These are phyloP conservation scores for Cheilosia vernalis DNA, from an alignment of 2,888 invertebrate species.

Conservation along the genomic window DNA sequence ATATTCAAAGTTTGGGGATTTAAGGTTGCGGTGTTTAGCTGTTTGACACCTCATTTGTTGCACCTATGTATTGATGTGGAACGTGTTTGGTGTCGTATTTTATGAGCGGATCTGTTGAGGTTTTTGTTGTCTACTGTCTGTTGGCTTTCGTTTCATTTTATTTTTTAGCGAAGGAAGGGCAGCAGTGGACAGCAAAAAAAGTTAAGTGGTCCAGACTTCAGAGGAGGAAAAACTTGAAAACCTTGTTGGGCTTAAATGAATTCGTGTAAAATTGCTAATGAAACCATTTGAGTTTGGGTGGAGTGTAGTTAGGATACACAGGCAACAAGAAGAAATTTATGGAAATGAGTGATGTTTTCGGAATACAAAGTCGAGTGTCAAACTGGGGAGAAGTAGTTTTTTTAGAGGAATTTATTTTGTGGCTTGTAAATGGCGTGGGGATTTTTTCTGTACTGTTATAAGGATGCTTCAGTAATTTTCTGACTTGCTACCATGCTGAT, in stretches of 20 bases:
- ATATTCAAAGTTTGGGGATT: constrained; percentile 55
- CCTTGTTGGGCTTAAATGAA: constrained; percentile 61
- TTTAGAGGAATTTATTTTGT: background rate
- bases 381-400: background rate
- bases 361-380: background rate
- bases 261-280: constrained; percentile 74
- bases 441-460: no score
- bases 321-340: constrained; percentile 6
- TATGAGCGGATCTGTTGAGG: constrained; percentile 37
- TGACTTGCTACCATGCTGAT: no score
- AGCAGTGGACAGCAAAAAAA: background rate
- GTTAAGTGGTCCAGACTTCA: constrained; percentile 23
- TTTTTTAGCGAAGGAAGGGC: background rate
- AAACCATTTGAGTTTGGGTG: constrained; percentile 65
- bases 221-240: constrained; percentile 44
- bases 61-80: constrained; percentile 44
- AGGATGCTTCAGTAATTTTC: no score
- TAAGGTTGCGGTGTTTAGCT: constrained; percentile 43
- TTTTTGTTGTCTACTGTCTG: constrained; percentile 27
- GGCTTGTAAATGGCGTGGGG: no score
- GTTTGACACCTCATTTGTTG: constrained; percentile 73
- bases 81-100: constrained; percentile 38
- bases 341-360: constrained; percentile 48
- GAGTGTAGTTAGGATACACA: constrained; percentile 11
- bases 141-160: constrained; percentile 4